Percentiles rank a stretch among this genome's conserved stretches.
Conservation (phyloP, 2,888 invertebrate species). For the Mythimna loreyi region DNA sequence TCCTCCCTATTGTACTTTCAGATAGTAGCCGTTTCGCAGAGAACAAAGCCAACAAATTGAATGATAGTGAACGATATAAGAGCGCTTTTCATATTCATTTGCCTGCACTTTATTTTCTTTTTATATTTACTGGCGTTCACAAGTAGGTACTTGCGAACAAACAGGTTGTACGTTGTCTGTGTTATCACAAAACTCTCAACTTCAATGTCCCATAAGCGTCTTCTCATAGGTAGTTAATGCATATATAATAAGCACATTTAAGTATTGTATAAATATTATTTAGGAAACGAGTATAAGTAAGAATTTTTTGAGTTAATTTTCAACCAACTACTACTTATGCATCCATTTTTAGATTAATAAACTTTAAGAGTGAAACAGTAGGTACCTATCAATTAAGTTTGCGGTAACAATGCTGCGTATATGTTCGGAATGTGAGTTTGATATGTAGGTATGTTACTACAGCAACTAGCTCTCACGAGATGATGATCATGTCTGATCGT, state of each 20-base stretch:
- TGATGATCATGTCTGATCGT: too few relatives aligned
- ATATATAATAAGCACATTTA: slow-evolving; percentile 43
- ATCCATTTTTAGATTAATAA: slow-evolving; percentile 9
- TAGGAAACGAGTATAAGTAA: background rate
- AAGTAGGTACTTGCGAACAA: slow-evolving; percentile 18
- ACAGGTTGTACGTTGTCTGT: slow-evolving; percentile 12
- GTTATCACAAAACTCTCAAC: slow-evolving; percentile 22
- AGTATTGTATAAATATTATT: slow-evolving; percentile 11
- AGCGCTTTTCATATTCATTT: slow-evolving; percentile 45
- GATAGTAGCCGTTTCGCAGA: slow-evolving; percentile 33
- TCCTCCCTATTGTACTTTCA: slow-evolving; percentile 3
- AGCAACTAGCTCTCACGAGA: too few relatives aligned
- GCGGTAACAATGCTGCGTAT: too few relatives aligned
- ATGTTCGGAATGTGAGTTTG: too few relatives aligned
- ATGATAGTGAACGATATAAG: slow-evolving; percentile 39
- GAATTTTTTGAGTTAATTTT: background rate
- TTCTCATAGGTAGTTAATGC: slow-evolving; percentile 4
- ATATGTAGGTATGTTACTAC: too few relatives aligned
- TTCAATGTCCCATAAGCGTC: background rate
- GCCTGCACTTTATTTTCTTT: slow-evolving; percentile 38
- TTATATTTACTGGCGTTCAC: slow-evolving; percentile 29
- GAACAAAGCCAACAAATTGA: slow-evolving; percentile 45
- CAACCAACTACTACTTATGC: background rate
- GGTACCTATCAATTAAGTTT: too few relatives aligned
- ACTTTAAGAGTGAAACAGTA: slow-evolving; percentile 13